These are phyloP conservation scores for Picus viridis DNA, from an alignment of 2,797 vertebrate species.

Conservation along the genomic window DNA sequence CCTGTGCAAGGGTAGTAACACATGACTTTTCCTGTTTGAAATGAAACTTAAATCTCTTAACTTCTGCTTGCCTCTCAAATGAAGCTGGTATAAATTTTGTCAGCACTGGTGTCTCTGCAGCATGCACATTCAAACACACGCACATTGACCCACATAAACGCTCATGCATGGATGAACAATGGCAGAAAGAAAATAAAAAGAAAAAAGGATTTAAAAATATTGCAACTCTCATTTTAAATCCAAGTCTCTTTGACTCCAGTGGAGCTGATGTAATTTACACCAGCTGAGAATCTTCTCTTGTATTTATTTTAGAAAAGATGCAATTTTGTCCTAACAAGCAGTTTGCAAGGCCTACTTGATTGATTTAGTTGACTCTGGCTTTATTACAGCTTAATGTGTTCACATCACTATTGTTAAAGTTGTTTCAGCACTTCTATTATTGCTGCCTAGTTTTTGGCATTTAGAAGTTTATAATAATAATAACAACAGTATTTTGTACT, in stretches of 20 bases:
- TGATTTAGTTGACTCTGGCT: constrained; percentile 73
- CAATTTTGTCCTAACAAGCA: constrained; percentile 71
- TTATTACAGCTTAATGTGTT: constrained; percentile 69
- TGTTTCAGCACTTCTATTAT: constrained; percentile 75
- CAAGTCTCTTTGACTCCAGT: constrained; percentile 47
- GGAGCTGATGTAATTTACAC: constrained; percentile 65
- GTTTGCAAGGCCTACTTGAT: constrained; percentile 65
- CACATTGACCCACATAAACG: not conserved
- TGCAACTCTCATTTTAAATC: constrained; percentile 38
- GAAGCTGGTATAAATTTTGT: not conserved
- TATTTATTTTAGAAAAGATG: constrained; percentile 72
- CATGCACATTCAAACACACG: not conserved
- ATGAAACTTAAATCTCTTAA: not conserved
- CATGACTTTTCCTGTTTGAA: constrained; percentile 3
- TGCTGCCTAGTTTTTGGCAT: constrained; percentile 65
- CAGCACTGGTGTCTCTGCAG: not conserved
- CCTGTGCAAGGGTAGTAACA: not conserved
- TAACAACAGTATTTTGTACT: constrained; percentile 63
- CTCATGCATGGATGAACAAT: constrained; percentile 21
- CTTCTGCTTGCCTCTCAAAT: not conserved
- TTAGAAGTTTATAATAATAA: constrained; percentile 69
- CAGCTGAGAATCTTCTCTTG: constrained; percentile 65
- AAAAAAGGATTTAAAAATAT: not conserved
- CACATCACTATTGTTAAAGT: constrained; percentile 72
- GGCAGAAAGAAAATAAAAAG: not conserved